These are phyloP conservation scores for Odontamblyopus rebecca DNA, from an alignment of 2,797 vertebrate species.

Conservation along the genomic window DNA sequence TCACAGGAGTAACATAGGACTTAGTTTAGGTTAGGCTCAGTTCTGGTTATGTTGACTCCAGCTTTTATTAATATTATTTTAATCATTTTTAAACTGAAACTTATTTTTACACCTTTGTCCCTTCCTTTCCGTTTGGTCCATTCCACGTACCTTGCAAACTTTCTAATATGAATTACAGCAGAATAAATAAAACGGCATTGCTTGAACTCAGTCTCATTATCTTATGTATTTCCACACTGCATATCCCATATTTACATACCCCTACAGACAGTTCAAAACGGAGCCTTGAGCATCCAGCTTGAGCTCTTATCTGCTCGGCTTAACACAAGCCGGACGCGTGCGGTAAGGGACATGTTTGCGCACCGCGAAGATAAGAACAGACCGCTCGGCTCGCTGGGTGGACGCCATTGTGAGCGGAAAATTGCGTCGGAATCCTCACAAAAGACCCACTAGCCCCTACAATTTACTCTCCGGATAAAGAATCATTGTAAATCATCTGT, in stretches of 20 bases:
- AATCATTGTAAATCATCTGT: conserved; percentile 58
- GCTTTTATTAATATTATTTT: no score
- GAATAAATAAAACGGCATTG: not conserved
- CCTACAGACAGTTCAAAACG: not conserved
- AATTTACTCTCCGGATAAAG: conserved; percentile 57
- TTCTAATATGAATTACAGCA: not conserved
- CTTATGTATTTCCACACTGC: not conserved
- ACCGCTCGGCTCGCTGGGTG: conserved; percentile 44
- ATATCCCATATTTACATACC: not conserved
- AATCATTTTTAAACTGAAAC: no score
- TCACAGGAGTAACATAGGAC: no score
- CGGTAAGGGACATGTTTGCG: conserved; percentile 58
- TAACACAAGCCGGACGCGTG: conserved; percentile 61
- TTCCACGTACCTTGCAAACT: not conserved
- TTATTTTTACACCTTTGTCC: no score
- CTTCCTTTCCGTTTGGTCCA: no score
- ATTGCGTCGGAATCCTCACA: conserved; percentile 54
- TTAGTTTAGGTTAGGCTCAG: no score
- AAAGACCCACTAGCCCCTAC: conserved; percentile 45
- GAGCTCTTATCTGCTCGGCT: conserved; percentile 50
- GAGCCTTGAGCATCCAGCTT: not conserved
- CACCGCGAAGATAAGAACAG: conserved; percentile 63
- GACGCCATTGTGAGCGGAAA: conserved; percentile 53
- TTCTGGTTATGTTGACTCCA: no score
- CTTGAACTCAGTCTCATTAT: not conserved